phyloP scores from a whole-genome alignment of 2,113 vertebrate species.

The Martes martes region DNA sequence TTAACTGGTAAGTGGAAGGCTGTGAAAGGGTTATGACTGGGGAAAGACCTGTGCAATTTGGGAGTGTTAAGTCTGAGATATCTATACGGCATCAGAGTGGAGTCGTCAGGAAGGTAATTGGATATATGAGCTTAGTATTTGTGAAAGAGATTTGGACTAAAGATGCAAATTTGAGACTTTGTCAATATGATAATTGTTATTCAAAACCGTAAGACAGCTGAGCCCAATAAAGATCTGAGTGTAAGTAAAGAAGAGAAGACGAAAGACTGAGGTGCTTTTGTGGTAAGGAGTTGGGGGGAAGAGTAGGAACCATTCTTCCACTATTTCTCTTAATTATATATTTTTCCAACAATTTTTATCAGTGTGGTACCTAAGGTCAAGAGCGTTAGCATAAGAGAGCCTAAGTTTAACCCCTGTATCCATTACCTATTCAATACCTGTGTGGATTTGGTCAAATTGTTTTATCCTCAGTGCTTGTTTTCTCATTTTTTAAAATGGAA shows the following conservation, averaged over 20 bases:
- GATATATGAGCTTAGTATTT: not conserved
- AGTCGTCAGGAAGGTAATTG: not conserved
- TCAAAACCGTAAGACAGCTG: not conserved
- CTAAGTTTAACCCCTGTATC: not conserved
- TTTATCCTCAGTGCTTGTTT: not conserved
- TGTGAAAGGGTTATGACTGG: not conserved
- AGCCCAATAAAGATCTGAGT: not conserved
- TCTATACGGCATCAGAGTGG: not conserved
- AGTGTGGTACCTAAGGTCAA: not conserved
- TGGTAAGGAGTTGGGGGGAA: not conserved
- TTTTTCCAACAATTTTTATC: not conserved
- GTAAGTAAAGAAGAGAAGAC: not conserved
- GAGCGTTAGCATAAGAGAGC: not conserved
- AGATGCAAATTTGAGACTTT: not conserved
- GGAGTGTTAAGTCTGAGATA: not conserved
- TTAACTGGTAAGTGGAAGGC: not conserved
- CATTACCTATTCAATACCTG: not conserved
- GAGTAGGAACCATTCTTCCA: not conserved
- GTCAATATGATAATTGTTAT: not conserved
- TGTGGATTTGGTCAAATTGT: not conserved
- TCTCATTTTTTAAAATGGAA: constrained; percentile 1
- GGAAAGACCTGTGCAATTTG: not conserved
- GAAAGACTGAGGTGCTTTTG: not conserved
- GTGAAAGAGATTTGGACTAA: not conserved
- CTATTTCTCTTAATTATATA: not conserved